phyloP scores from a whole-genome alignment of 2,113 vertebrate genomes.

The Alligator sinensis region DNA sequence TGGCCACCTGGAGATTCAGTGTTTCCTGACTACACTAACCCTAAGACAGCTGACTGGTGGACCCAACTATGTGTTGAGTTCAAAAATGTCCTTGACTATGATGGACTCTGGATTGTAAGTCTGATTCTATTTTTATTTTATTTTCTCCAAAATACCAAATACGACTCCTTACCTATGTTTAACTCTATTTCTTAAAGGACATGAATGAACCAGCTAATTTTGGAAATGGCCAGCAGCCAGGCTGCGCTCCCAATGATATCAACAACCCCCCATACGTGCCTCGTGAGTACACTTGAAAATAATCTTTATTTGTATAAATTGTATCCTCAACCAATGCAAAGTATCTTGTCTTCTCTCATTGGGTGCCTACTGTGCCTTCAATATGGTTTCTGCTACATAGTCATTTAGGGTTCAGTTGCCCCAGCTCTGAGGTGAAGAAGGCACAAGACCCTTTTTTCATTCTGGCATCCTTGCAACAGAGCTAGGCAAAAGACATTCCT shows the following conservation, averaged over 20 bases:
- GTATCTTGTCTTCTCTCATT: neutral
- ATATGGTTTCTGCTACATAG: neutral
- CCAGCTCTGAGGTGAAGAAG: neutral
- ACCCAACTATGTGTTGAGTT: conserved; percentile 82
- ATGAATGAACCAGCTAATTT: conserved; percentile 91
- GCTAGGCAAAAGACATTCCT: neutral
- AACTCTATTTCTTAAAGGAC: conserved; percentile 78
- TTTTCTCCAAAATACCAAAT: neutral
- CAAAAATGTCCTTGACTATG: conserved; percentile 84
- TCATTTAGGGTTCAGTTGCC: neutral
- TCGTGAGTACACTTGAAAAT: conserved; percentile 75
- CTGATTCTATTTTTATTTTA: neutral
- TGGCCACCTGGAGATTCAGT: conserved; percentile 84
- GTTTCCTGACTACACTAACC: conserved; percentile 88
- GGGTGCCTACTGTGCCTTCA: neutral
- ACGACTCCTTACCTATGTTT: neutral
- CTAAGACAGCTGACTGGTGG: conserved; percentile 86
- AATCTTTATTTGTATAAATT: neutral
- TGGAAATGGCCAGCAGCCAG: conserved; percentile 80
- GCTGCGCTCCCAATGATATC: conserved; percentile 82
- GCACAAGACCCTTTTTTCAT: neutral
- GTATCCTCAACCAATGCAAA: neutral
- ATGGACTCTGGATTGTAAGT: conserved; percentile 91
- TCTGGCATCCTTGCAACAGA: neutral
- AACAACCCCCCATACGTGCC: conserved; percentile 88